Evolutionary conservation across 2,888 invertebrate genomes (phyloP), one percentile per base, ranked within the genome.

Genomic region (Standfussiana lucernea): DNA sequence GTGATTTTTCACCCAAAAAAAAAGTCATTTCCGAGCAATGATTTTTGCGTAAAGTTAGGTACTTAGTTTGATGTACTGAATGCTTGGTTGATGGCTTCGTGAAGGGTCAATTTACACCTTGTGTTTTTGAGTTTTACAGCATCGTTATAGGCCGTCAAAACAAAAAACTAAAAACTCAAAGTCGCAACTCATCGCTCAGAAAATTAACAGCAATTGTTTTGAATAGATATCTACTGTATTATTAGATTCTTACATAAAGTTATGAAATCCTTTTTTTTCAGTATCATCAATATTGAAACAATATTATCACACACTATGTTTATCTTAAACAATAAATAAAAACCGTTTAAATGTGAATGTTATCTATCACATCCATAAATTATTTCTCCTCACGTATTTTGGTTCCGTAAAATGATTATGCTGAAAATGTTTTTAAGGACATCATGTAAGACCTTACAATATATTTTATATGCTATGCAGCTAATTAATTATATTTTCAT

Each of bases 291-390:
- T 64, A 69, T 32, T 28, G 56, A 50, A 45, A 50, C 15, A 45
- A 37, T 74, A 42, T 68, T 82, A 77, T 66, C 59, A 66, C 59
- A 61, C 4, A 1, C 32, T 53, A 47, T 32, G 18, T 83, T 83
- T 77, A 62, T 70, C 66, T 61, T 21, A 0, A 66, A 56, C 35
- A 56, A 68, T 24, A 56, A 83, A 66, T 66, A 70, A 83, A 82
- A 83, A 40, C 37, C 47, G 65, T 66, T 35, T 68, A 77, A 71
- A 79, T 77, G 45, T 21, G n/a, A 67, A 64, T 35, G 21, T 78
- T 56, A 83, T 80, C 79, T 56, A 83, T 80, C 79, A 32, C 61
- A 24, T 61, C 61, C 56, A 71, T 80, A 79, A 80, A 80, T 77
- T 67, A 79, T 79, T 71, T 21, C 32, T 21, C 8, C 0, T 15